Base-by-base conservation (phyloP, 2,888 invertebrate genomes). In the Oscheius sp. region DNA sequence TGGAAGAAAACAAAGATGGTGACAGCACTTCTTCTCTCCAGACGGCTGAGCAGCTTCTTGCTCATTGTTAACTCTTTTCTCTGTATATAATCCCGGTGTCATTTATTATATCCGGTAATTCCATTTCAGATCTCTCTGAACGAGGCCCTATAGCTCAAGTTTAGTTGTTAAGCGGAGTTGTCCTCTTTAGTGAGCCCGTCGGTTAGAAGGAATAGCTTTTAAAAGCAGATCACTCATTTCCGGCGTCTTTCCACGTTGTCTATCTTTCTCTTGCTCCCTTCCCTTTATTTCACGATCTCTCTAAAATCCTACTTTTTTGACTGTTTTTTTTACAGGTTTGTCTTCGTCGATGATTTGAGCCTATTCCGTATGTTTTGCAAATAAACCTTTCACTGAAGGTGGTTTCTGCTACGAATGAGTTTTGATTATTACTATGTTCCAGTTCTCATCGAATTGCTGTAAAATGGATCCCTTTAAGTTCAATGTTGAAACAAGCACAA, bases 181-280 rank as follows among this genome's bases (percentile, higher is more conserved):
- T 21, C 53, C 53, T 53, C 13, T 13, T 21, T 53, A 53, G 53
- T 11, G 53, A 53, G 29, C 42, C 51, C 55, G 68, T 55, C 68
- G 68, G 68, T 55, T 68, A 55, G 68, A 13, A 29, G 47, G 65
- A 55, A 29, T 65, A 29, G 47, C 48, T 50, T 32, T 50, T 29
- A 42, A 47, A 42, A 58, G 33, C 35, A 58, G 32, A 33, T 33
- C 35, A 58, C 47, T 63, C 32, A 35, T 53, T 60, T 68, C 55
- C 55, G 68, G 42, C 55, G 68, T 68, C 68, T 68, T 68, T 68
- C 68, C n/a, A 21, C n/a, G 9, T 68, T 29, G n/a, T 68, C 11
- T 68, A 68, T 55, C 53, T 68, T 55, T 68, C 58, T 58, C 68
- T 68, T 68, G 68, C 68, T 21, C 68, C 42, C 33, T 55, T 55